Evolutionary conservation across 2,888 invertebrate genomes (phyloP), one percentile per base, ranked within the genome.

Genomic region (Blastobasis lacticolella): DNA sequence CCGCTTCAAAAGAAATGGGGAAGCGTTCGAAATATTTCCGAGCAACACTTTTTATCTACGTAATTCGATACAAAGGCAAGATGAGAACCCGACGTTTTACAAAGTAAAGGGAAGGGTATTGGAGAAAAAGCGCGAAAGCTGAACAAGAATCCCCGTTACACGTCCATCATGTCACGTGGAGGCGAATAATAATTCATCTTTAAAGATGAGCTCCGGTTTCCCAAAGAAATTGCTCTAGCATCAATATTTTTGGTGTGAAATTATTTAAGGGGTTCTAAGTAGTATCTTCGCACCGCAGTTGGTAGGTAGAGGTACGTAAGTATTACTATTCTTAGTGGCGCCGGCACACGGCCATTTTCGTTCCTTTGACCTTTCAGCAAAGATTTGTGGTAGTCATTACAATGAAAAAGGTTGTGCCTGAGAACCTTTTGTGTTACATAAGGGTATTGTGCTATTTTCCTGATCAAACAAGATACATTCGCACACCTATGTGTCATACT

Each of bases 11-110:
- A 55, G 54, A 56, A 56, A 61, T 51, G 51, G 42, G 55, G 66
- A 64, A 62, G 50, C 60, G 55, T 60, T 60, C 53, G 54, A 60
- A 62, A 65, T 65, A 63, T 66, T 67, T 62, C 55, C 52, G 53
- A 64, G 58, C 58, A 60, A 63, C 58, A 69, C 60, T 69, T 69
- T 23, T 72, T 73, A 69, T 64, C 64, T 59, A 57, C 61, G 71
- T 73, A 72, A 72, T 68, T 62, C 63, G 65, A 74, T 69, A 71
- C 66, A 64, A 67, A 67, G 62, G 63, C 60, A 55, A 57, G 59
- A 59, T 58, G 59, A 57, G 58, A 58, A 53, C 60, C 58, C 60
- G 59, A 62, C 65, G 61, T 65, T 66, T 69, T 67, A 62, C 63
- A 67, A 67, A 65, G 55, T 57, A 53, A 61, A 54, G 62, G 57